Conservation (phyloP, 2,797 vertebrate genomes). For the Aeoliscus strigatus region DNA sequence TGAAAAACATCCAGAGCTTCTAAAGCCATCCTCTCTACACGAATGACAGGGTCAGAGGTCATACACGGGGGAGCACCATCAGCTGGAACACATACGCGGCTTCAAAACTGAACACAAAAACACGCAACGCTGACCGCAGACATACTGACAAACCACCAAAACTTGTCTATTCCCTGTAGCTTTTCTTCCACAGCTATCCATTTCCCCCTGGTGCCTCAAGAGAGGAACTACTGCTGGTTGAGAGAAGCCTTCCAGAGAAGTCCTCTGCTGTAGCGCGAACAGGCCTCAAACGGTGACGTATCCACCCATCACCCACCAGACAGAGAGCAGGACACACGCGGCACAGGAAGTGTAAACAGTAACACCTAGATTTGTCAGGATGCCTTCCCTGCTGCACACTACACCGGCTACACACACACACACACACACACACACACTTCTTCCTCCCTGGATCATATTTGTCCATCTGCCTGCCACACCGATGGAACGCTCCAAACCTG, state of each 20-base stretch:
- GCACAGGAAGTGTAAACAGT: conserved; percentile 33
- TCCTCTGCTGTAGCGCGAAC: too few species aligned
- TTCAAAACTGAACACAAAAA: conserved; percentile 37
- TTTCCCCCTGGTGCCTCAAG: conserved; percentile 79
- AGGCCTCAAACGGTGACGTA: conserved; percentile 50
- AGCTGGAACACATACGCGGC: conserved; percentile 37
- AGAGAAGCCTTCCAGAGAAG: too few species aligned
- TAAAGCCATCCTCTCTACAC: conserved; percentile 56
- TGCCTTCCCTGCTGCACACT: conserved; percentile 37
- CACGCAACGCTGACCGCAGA: conserved; percentile 25
- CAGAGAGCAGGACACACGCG: too few species aligned
- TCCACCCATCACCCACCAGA: conserved; percentile 25
- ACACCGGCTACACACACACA: too few species aligned
- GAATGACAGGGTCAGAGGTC: conserved; percentile 66
- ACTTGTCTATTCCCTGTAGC: conserved; percentile 65
- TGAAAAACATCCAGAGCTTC: conserved; percentile 53
- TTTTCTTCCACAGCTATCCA: conserved; percentile 74
- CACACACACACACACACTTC: conserved; percentile 21
- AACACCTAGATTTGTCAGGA: conserved; percentile 56
- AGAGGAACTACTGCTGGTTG: conserved; percentile 74
- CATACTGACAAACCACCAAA: conserved; percentile 29
- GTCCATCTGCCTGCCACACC: conserved; percentile 67
- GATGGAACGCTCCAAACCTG: conserved; percentile 63
- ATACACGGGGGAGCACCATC: conserved; percentile 39
- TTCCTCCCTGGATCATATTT: conserved; percentile 67